Conservation (phyloP, 2,113 vertebrate species). For the Rallus limicola region DNA sequence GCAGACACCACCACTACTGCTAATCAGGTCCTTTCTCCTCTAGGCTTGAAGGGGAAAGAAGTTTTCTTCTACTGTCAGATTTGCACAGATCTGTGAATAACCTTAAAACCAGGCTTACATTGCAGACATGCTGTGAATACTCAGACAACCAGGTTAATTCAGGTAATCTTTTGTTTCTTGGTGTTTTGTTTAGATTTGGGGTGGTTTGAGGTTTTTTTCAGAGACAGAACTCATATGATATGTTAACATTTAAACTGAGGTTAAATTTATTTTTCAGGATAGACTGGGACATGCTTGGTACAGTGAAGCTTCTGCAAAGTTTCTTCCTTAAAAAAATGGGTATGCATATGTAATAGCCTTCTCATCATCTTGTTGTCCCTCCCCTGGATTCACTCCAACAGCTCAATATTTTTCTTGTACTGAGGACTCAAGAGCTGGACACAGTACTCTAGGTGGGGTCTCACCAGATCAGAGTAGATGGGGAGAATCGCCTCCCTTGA, state of each 20-base stretch:
- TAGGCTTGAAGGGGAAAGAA: not conserved
- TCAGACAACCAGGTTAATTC: not conserved
- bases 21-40: not conserved
- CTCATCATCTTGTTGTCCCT: too few relatives aligned
- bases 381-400: too few relatives aligned
- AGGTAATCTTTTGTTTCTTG: not conserved
- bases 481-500: too few relatives aligned
- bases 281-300: not conserved
- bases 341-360: not conserved
- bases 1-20: not conserved
- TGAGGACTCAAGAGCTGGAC: too few relatives aligned
- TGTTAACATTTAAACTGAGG: not conserved
- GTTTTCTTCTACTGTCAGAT: not conserved
- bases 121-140: not conserved
- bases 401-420: too few relatives aligned
- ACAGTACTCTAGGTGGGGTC: too few relatives aligned
- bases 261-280: not conserved
- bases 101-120: not conserved
- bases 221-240: not conserved
- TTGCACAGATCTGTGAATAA: not conserved
- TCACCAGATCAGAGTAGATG: too few relatives aligned
- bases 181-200: not conserved
- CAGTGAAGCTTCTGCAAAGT: not conserved
- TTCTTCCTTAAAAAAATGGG: not conserved
- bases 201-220: not conserved